A percentile compares a stretch with the other conserved stretches of the same genome.
Evolutionary conservation across 2,113 vertebrate species (phyloP).

Genomic region (Pterophyllum scalare): DNA sequence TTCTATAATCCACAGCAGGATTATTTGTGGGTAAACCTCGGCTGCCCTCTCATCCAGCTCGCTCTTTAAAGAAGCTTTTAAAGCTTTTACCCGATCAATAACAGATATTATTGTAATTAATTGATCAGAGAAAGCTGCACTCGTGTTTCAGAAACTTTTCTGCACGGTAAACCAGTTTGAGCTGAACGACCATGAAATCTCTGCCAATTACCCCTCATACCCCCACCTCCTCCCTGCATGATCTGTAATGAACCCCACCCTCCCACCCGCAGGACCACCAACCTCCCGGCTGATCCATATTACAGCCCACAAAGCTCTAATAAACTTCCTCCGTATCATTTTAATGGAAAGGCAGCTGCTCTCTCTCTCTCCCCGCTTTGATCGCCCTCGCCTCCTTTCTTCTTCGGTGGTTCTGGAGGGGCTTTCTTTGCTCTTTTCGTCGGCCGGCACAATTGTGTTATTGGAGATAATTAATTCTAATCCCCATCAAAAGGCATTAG

Average conservation of each 20-base stretch:
- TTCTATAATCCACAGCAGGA: neutral
- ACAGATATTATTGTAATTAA: neutral
- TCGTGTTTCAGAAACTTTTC: neutral
- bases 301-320: slow-evolving; percentile 76
- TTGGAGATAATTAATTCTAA: slow-evolving; percentile 99
- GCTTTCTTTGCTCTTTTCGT: slow-evolving; percentile 98
- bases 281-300: slow-evolving; percentile 72
- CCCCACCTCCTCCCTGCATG: neutral
- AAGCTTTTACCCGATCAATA: neutral
- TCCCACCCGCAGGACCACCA: slow-evolving; percentile 73
- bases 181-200: slow-evolving; percentile 15
- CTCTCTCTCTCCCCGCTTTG: neutral
- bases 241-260: neutral
- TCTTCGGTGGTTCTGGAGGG: slow-evolving; percentile 83
- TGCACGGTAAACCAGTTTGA: neutral
- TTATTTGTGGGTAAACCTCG: too few relatives aligned
- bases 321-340: slow-evolving; percentile 80
- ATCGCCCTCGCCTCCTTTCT: slow-evolving; percentile 46
- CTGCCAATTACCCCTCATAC: neutral
- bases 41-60: neutral
- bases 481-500: slow-evolving; percentile 99
- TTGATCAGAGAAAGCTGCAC: neutral
- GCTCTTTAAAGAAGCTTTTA: neutral
- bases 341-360: slow-evolving; percentile 83
- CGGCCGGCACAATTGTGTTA: slow-evolving; percentile 96